Evolutionary conservation across 2,888 invertebrate genomes (phyloP), one percentile per base, ranked within the genome.

Genomic region (Sarcophaga variegata): DNA sequence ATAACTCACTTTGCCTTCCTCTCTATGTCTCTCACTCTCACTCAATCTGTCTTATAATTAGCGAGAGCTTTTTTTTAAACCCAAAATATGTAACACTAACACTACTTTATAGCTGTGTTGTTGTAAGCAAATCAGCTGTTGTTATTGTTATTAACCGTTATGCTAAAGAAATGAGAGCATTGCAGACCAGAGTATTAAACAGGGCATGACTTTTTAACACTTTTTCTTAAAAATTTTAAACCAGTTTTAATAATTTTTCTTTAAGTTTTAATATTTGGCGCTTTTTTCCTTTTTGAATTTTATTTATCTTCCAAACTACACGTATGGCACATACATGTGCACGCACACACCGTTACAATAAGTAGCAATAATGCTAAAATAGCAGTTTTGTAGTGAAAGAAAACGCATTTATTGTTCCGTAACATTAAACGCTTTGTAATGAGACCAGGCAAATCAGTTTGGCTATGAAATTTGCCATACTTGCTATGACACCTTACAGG

Each of bases 101-200:
- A 77, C 71, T 2, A 54, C 17, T 54, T 54, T 54, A 54, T 14
- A 0, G 4, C 4, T 1, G 54, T 54, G 1, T 4, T 17, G 10
- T 54, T 14, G 10, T 12, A 54, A 54, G 54, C 66, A 72, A 67
- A 83, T 67, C 78, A 83, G 78, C 83, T 83, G 83, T 83, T 78
- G 10, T n/a, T 75, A 11, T 14, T 62, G 17, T 12, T 66, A 66
- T 71, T 80, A 78, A 83, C 78, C 78, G 83, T 78, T 78, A 78
- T 47, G 47, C 3, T n/a, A 64, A 14, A 59, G 54, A 70, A 69
- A 45, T 81, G 60, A 49, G 20, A 20, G 10, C 17, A 14, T 37
- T 17, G 17, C 17, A 75, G 69, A 67, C 2, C 66, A 72, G 14
- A n/a, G 17, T 17, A 37, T 74, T 49, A 25, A 59, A 69, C 64